phyloP scores from a whole-genome alignment of 2,888 invertebrate genomes.

The Athalia cordata region DNA sequence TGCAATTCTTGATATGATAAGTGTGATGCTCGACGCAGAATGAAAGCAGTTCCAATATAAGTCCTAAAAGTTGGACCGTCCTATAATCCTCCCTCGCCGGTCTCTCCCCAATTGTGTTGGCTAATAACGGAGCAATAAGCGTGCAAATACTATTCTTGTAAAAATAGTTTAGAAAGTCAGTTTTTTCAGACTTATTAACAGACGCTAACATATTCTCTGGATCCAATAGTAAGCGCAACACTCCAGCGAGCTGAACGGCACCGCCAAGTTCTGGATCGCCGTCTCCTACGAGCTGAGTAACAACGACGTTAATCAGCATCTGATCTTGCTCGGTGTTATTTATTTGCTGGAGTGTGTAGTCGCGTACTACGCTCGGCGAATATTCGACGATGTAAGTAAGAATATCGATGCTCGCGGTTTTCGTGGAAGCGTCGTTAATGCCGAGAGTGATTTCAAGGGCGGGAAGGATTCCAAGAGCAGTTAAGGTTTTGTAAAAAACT shows the following conservation, averaged over 20 bases:
- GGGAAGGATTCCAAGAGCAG: conserved; percentile 90
- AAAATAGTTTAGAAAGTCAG: conserved; percentile 98
- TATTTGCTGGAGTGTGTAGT: conserved; percentile 96
- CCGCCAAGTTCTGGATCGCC: conserved; percentile 97
- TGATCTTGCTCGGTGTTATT: conserved; percentile 94
- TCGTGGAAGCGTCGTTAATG: conserved; percentile 94
- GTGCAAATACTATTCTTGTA: conserved; percentile 99
- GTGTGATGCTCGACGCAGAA: conserved; percentile 99
- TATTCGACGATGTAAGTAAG: conserved; percentile 98
- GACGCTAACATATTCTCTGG: conserved; percentile 98
- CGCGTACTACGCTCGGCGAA: conserved; percentile 97
- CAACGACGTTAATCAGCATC: conserved; percentile 95
- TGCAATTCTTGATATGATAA: conserved; percentile 98
- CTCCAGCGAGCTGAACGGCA: conserved; percentile 97
- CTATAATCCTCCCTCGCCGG: conserved; percentile 96
- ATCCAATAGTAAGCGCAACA: conserved; percentile 93
- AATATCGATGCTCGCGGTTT: conserved; percentile 98
- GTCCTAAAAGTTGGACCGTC: conserved; percentile 95
- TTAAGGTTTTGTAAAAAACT: conserved; percentile 96
- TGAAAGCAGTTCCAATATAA: conserved; percentile 95
- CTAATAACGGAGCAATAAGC: conserved; percentile 95
- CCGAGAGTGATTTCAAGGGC: conserved; percentile 93
- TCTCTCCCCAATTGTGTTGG: conserved; percentile 92
- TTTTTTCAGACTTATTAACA: conserved; percentile 96
- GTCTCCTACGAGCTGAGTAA: conserved; percentile 98